These are phyloP conservation scores for Chloroceryle amazona DNA, from an alignment of 2,797 vertebrate genomes.

Conservation along the genomic window DNA sequence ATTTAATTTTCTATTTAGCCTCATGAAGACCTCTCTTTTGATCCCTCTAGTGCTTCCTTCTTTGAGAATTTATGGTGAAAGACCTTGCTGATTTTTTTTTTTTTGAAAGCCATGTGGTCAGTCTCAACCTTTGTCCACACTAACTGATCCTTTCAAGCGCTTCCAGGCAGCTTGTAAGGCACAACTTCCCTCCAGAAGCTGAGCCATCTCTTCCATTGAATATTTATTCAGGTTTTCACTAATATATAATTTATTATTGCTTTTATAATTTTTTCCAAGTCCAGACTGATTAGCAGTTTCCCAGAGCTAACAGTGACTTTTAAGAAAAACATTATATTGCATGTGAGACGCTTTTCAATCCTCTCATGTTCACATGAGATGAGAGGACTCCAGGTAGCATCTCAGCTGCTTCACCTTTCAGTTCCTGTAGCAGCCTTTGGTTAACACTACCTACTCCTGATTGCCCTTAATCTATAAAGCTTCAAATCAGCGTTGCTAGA, in stretches of 20 bases:
- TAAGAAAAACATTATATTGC: not conserved
- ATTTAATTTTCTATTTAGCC: not conserved
- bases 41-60: not conserved
- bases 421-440: not conserved
- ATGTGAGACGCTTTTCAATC: not conserved
- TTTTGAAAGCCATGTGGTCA: not conserved
- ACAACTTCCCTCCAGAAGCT: not conserved
- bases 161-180: not conserved
- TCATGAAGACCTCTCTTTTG: not conserved
- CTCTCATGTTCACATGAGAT: not conserved
- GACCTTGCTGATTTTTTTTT: not conserved
- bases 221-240: not conserved
- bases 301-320: not conserved
- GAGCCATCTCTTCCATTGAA: not conserved
- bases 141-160: not conserved
- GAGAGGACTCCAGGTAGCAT: not conserved
- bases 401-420: not conserved
- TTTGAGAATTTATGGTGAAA: not conserved
- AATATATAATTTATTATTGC: not conserved
- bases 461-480: not conserved
- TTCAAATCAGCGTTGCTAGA: not conserved
- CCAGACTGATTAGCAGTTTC: not conserved
- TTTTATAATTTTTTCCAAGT: not conserved
- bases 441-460: rapidly evolving
- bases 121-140: not conserved